A percentile compares a stretch with the other conserved stretches of the same genome.
Conservation (phyloP, 1,140 invertebrate species). For the Drosophila equinoxialis region DNA sequence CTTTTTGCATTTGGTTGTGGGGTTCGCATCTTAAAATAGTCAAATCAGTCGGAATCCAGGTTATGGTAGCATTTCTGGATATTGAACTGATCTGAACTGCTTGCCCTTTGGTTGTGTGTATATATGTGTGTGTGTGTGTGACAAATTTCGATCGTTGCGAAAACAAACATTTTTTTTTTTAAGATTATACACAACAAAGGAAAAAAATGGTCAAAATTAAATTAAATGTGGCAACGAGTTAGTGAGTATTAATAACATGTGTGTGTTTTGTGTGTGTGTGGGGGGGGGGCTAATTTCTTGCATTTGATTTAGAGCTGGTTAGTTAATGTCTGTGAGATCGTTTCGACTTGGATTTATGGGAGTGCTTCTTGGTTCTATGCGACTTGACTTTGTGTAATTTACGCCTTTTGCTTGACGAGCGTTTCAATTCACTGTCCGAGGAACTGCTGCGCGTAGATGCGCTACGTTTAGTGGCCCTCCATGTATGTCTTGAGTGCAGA, state of each 20-base stretch:
- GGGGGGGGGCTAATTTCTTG: neutral
- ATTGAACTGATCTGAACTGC: constrained; percentile 31
- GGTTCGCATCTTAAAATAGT: no score
- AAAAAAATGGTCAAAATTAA: neutral
- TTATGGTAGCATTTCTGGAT: neutral
- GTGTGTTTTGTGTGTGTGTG: neutral
- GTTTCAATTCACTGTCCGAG: constrained; percentile 46
- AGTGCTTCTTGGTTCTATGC: constrained; percentile 72
- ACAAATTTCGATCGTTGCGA: constrained; percentile 3
- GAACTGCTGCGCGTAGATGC: constrained; percentile 49
- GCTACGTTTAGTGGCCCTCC: constrained; percentile 76
- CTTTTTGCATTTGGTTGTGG: no score
- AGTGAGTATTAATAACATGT: no score
- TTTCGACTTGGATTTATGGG: constrained; percentile 57
- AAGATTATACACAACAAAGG: no score
- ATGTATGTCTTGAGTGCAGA: constrained; percentile 64
- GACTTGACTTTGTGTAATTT: constrained; percentile 53
- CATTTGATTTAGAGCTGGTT: constrained; percentile 36
- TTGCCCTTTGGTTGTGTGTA: constrained; percentile 4
- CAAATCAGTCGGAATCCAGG: no score
- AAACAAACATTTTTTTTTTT: neutral
- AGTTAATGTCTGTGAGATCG: constrained; percentile 45
- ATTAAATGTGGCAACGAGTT: constrained; percentile 25
- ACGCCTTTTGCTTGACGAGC: constrained; percentile 58
- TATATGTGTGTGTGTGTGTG: neutral